Evolutionary conservation across 2,888 invertebrate genomes (phyloP).

Genomic region (Drosophila borborema): DNA sequence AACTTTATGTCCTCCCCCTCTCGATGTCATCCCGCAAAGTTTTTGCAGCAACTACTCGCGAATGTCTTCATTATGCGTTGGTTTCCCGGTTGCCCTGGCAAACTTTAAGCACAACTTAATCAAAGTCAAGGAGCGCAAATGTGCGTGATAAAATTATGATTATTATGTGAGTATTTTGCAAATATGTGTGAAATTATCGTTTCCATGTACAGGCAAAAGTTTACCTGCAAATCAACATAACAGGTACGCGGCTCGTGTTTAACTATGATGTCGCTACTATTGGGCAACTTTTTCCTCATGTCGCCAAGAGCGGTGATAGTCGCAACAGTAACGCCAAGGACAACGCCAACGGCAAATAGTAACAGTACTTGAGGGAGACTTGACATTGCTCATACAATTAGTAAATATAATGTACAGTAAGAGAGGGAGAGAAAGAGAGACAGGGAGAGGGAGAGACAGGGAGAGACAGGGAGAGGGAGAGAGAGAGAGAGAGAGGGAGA

Average conservation of each 20-base stretch:
- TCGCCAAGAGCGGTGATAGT: constrained; percentile 11
- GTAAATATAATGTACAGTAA: constrained; percentile 1
- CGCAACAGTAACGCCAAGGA: constrained; percentile 10
- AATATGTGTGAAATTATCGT: constrained; percentile 73
- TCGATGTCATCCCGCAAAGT: constrained; percentile 35
- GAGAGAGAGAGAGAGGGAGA: background rate
- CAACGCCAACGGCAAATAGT: constrained; percentile 1
- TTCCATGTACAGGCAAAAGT: constrained; percentile 65
- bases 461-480: background rate
- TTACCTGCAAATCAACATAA: constrained; percentile 61
- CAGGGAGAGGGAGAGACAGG: no score
- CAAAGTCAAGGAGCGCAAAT: constrained; percentile 63
- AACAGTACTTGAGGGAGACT: constrained; percentile 22
- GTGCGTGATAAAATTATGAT: constrained; percentile 77
- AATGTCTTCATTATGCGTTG: constrained; percentile 47
- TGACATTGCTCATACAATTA: constrained; percentile 13
- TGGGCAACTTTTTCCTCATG: constrained; percentile 34
- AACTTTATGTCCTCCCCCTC: constrained; percentile 17
- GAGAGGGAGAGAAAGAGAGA: background rate
- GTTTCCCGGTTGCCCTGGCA: constrained; percentile 27
- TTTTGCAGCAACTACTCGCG: constrained; percentile 45
- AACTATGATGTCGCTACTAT: constrained; percentile 32
- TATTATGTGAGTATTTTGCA: constrained; percentile 64
- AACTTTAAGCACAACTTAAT: constrained; percentile 77
- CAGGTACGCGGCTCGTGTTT: constrained; percentile 17